A percentile compares a stretch with the other conserved stretches of the same genome.
These are phyloP conservation scores for Parasteatoda lunata DNA, from an alignment of 2,888 invertebrate species.

Conservation along the genomic window DNA sequence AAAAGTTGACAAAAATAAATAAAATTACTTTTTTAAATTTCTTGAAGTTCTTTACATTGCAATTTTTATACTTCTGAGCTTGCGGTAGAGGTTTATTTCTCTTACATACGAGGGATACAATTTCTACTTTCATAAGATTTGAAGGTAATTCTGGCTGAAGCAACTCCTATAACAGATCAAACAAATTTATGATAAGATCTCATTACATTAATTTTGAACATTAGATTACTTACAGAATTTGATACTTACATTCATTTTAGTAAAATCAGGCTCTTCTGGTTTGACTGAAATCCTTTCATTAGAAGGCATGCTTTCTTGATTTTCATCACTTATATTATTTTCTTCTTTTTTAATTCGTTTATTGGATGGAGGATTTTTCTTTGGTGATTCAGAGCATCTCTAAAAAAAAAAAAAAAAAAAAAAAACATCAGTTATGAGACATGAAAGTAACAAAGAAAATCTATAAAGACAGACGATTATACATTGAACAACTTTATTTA, in stretches of 20 bases:
- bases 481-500: too few species aligned
- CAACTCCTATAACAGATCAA: neutral
- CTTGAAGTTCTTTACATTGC: conserved; percentile 48
- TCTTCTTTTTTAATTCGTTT: neutral
- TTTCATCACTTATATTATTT: neutral
- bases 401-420: neutral
- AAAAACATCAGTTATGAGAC: too few species aligned
- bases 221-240: neutral
- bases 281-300: neutral
- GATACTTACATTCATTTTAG: neutral
- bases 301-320: neutral
- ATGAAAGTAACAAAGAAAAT: too few species aligned
- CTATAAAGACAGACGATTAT: too few species aligned
- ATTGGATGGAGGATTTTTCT: neutral
- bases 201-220: neutral
- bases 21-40: conserved; percentile 56
- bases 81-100: conserved; percentile 1
- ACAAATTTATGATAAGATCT: neutral
- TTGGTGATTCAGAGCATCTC: neutral
- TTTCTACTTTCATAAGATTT: conserved; percentile 29
- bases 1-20: neutral
- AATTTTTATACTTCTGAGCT: conserved; percentile 1
- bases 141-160: conserved; percentile 17
- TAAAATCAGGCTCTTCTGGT: neutral
- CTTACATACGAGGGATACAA: conserved; percentile 15